Evolutionary conservation across 2,797 vertebrate species (phyloP).

Genomic region (Enteromius fasciolatus): DNA sequence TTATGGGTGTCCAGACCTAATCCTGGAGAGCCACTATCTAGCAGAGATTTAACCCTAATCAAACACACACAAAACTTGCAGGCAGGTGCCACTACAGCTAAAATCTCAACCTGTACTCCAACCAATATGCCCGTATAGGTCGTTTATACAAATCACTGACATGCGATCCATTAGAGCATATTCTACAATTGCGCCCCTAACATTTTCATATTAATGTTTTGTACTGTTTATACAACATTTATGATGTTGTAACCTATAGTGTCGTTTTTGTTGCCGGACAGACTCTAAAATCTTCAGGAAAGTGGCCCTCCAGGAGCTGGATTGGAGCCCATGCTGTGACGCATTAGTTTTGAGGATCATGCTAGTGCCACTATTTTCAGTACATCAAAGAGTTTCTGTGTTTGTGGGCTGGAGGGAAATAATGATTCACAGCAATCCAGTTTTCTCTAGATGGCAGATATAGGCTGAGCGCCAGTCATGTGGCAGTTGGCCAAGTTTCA

Average conservation of each 20-base stretch:
- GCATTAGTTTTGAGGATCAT: not conserved
- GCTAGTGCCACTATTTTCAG: not conserved
- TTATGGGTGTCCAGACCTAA: not conserved
- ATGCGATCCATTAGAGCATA: too few relatives aligned
- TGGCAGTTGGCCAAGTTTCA: conserved; percentile 28
- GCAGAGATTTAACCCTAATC: not conserved
- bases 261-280: too few relatives aligned
- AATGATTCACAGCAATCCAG: conserved; percentile 17
- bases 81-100: not conserved
- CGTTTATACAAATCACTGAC: too few relatives aligned
- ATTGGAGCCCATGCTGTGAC: not conserved
- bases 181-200: too few relatives aligned
- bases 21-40: not conserved
- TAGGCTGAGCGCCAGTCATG: not conserved
- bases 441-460: conserved; percentile 19
- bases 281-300: not conserved
- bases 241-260: too few relatives aligned
- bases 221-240: too few relatives aligned
- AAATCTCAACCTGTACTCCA: too few relatives aligned
- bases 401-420: not conserved
- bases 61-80: not conserved
- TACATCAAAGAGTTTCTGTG: not conserved
- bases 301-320: not conserved
- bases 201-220: too few relatives aligned
- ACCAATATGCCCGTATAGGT: too few relatives aligned